Evolutionary conservation across 2,113 vertebrate species (phyloP), one percentile per base, ranked within the genome.

Genomic region (Zapus hudsonius): DNA sequence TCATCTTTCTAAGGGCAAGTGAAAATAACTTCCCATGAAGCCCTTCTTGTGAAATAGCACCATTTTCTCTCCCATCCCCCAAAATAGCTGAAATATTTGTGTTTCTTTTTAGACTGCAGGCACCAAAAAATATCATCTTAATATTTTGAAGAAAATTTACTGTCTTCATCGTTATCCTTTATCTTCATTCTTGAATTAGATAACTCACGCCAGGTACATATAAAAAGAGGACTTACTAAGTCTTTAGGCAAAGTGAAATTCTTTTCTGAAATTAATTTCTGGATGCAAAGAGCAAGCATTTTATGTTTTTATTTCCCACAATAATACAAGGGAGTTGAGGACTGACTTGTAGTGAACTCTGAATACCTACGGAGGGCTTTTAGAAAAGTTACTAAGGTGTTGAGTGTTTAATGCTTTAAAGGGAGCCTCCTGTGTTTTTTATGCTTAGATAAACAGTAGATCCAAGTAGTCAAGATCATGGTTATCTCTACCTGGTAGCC

Each of bases 231-330:
- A 15, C 36, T 10, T 85, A 31, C 47, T 69, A 84, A 40, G 27
- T 91, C 38, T n/a, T 82, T 81, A 70, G 84, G 33, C 17, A 78
- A 94, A 91, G 66, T 73, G 72, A 91, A 92, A 86, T 29, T 20
- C 0, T 66, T 76, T 93, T 87, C n/a, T 47, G 70, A 89, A 74
- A 20, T 85, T 79, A 91, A 29, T 2, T 95, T 83, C 38, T 57
- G 25, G 40, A 33, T 31, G 12, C 20, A 63, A 13, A 63, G 25
- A 90, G 5, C 7, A 91, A 76, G 55, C 16, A 81, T 76, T 87
- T 78, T 84, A 44, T 83, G 31, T 36, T 91, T 85, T 63, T 73
- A 31, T 84, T 87, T 66, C 16, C 13, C 20, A 44, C 67, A 61
- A 19, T 13, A 70, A 70, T 36, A 42, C 38, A 66, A 59, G 2